Evolutionary conservation across 2,113 vertebrate species (phyloP), one percentile per base, ranked within the genome.

Genomic region (Anolis carolinensis): DNA sequence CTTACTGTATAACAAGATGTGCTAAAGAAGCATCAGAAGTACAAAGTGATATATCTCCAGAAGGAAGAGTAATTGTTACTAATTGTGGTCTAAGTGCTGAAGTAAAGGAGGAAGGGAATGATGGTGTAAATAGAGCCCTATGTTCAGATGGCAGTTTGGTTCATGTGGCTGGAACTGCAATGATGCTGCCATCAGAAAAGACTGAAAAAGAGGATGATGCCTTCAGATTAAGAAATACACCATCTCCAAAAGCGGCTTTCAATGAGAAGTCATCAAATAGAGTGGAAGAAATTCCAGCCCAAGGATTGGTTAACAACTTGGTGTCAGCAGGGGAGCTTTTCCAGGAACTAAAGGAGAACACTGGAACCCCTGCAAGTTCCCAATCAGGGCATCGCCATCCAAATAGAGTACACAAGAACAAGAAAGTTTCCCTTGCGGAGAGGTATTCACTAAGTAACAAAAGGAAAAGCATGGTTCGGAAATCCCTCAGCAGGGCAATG

Each of bases 401-500:
- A 27, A 84, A 55, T 20, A 89, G 48, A n/a, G 84, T 90, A 82
- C 95, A 85, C 14, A 87, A 8, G 78, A 84, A 34, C 83, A 44
- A 0, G 1, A 89, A 94, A 7, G 77, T 80, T 59, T 97, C 97
- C 0, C 87, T 97, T 67, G 95, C 93, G 1, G 70, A 93, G 0
- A 96, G 96, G 0, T 95, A 91, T 62, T 97, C 97, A 0, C 90
- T 97, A 88, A 96, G 95, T 34, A 86, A 95, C n/a, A 94, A 95
- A 52, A 95, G 97, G 5, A 96, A 97, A 83, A 96, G 89, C 50
- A 82, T 96, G 89, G 94, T 94, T 0, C 96, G 94, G 32, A 96
- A 97, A 78, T 96, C 98, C 0, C 85, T 97, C 44, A 92, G 95
- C 1, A 97, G 95, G 23, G 95, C 97, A 0, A 50, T 93, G 83